phyloP scores from a whole-genome alignment of 2,888 invertebrate genomes.

The Brachyptera risi region DNA sequence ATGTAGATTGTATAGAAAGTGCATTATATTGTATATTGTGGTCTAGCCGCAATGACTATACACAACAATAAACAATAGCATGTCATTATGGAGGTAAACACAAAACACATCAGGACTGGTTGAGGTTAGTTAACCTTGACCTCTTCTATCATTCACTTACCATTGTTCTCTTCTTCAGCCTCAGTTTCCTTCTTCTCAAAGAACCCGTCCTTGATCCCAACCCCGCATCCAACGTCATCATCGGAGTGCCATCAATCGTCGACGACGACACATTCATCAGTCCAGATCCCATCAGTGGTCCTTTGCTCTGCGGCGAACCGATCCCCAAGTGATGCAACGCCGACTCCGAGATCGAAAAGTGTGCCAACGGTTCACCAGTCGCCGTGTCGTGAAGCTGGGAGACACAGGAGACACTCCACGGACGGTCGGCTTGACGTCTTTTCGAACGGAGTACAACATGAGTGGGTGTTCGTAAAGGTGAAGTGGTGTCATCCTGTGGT shows the following conservation, averaged over 20 bases:
- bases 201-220: constrained; percentile 44
- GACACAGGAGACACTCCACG: constrained; percentile 86
- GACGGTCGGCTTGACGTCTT: constrained; percentile 51
- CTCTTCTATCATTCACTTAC: constrained; percentile 36
- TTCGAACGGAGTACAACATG: constrained; percentile 60
- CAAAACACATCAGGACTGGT: too few species aligned
- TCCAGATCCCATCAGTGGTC: constrained; percentile 7
- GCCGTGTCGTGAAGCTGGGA: constrained; percentile 55
- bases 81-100: too few species aligned
- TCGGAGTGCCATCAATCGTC: constrained; percentile 50
- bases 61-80: too few species aligned
- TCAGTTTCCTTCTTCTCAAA: constrained; percentile 46
- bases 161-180: constrained; percentile 46
- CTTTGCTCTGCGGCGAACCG: constrained; percentile 42
- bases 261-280: constrained; percentile 46
- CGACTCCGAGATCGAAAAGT: constrained; percentile 85
- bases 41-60: too few species aligned
- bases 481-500: constrained; percentile 39
- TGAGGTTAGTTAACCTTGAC: too few species aligned
- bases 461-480: constrained; percentile 5
- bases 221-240: constrained; percentile 39
- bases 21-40: too few species aligned
- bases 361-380: constrained; percentile 44
- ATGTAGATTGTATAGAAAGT: too few species aligned
- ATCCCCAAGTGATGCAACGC: constrained; percentile 67